A percentile compares a stretch with the other conserved stretches of the same genome.
Evolutionary conservation across 2,113 vertebrate genomes (phyloP).

Genomic region (Blennius ocellaris): DNA sequence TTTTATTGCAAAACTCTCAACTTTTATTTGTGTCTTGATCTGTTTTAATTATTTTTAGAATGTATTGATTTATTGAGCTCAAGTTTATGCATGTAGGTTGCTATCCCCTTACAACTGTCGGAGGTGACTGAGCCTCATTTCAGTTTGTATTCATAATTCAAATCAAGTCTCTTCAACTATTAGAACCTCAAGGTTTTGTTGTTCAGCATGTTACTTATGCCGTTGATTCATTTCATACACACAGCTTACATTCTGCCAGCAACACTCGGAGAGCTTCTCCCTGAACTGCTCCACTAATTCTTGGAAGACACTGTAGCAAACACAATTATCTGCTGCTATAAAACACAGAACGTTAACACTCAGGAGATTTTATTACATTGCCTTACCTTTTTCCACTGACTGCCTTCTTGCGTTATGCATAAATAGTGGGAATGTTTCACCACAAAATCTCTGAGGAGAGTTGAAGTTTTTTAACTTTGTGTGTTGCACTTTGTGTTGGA

Average conservation of each 20-base stretch:
- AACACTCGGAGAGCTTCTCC: conserved; percentile 7
- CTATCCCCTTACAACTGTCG: too few species aligned
- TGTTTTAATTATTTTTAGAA: too few species aligned
- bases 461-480: conserved; percentile 13
- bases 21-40: too few species aligned
- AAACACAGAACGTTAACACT: conserved; percentile 6
- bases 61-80: too few species aligned
- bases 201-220: not conserved
- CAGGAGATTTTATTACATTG: conserved; percentile 31
- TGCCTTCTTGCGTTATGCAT: conserved; percentile 4
- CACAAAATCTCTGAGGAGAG: conserved; percentile 11
- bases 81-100: too few species aligned
- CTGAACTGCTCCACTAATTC: conserved; percentile 9
- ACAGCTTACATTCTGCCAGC: not conserved
- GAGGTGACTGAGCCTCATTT: too few species aligned
- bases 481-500: conserved; percentile 26
- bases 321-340: conserved; percentile 2
- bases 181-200: not conserved
- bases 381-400: conserved; percentile 15
- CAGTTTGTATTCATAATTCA: too few species aligned
- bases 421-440: conserved; percentile 8
- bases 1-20: too few species aligned
- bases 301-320: not conserved
- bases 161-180: not conserved
- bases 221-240: not conserved